Evolutionary conservation across 2,797 vertebrate genomes (phyloP).

Genomic region (Prunella strophiata): DNA sequence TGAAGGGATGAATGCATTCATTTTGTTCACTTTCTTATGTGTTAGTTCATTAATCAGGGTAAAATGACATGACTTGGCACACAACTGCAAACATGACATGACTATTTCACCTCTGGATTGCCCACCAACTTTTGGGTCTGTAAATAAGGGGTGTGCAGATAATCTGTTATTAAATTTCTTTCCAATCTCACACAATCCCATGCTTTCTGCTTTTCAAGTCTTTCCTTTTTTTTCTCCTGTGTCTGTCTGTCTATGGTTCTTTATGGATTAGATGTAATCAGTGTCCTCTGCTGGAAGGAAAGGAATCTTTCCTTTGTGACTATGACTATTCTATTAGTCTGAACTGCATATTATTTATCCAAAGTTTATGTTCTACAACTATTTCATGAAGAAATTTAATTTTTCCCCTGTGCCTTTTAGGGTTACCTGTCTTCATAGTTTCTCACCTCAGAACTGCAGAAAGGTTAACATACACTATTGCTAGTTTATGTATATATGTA

Average conservation of each 20-base stretch:
- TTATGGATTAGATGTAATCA: neutral
- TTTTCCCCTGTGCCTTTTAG: neutral
- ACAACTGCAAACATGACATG: neutral
- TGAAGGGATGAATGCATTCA: neutral
- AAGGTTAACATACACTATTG: neutral
- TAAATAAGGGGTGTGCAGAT: neutral
- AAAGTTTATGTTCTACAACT: neutral
- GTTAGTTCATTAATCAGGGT: neutral
- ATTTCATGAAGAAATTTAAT: neutral
- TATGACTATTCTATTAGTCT: neutral
- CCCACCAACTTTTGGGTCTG: neutral
- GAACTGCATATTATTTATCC: neutral
- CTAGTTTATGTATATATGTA: neutral
- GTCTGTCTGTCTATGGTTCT: slow-evolving; percentile 7
- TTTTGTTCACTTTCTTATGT: neutral
- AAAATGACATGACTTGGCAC: neutral
- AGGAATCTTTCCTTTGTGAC: neutral
- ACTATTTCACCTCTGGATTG: neutral
- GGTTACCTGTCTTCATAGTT: neutral
- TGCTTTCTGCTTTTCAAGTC: neutral
- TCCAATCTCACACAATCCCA: neutral
- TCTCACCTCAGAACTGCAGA: neutral
- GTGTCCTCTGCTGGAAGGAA: neutral
- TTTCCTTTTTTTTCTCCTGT: neutral
- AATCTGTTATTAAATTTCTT: neutral